Percentiles rank a stretch among this genome's conserved stretches.
These are phyloP conservation scores for Cydia pomonella DNA, from an alignment of 1,140 invertebrate genomes.

Conservation along the genomic window DNA sequence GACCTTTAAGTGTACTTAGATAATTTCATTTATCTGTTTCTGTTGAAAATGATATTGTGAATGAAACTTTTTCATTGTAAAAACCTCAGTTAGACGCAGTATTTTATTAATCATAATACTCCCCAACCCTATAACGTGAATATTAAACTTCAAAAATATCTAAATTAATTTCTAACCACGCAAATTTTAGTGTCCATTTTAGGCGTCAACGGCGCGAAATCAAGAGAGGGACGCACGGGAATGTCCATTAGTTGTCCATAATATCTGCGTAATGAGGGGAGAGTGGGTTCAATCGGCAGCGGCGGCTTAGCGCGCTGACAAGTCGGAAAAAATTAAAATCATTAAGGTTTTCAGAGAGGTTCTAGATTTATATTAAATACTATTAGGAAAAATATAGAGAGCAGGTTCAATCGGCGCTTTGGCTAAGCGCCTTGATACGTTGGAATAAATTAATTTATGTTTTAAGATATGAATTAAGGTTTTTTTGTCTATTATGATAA, in stretches of 20 bases:
- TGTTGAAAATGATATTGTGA: no score
- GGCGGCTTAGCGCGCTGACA: slow-evolving; percentile 36
- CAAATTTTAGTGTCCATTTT: slow-evolving; percentile 43
- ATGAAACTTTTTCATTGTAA: neutral
- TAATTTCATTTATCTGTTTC: no score
- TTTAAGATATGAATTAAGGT: no score
- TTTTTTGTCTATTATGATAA: no score
- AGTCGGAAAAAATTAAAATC: slow-evolving; percentile 29
- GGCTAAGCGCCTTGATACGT: no score
- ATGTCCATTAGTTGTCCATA: slow-evolving; percentile 51
- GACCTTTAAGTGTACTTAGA: no score
- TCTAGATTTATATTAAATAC: no score
- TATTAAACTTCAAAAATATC: slow-evolving; percentile 32
- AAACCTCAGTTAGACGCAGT: neutral
- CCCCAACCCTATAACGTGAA: neutral
- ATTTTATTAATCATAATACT: neutral
- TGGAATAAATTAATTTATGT: no score
- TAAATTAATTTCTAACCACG: slow-evolving; percentile 27
- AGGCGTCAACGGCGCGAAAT: slow-evolving; percentile 42
- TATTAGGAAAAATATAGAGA: no score
- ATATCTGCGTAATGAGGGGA: slow-evolving; percentile 52
- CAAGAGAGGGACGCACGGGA: slow-evolving; percentile 45
- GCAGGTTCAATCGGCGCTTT: no score
- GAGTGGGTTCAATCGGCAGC: slow-evolving; percentile 43
- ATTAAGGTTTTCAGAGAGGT: neutral